Percentiles rank a stretch among this genome's conserved stretches.
These are phyloP conservation scores for Tolmerus cingulatus DNA, from an alignment of 2,888 invertebrate genomes.

Conservation along the genomic window DNA sequence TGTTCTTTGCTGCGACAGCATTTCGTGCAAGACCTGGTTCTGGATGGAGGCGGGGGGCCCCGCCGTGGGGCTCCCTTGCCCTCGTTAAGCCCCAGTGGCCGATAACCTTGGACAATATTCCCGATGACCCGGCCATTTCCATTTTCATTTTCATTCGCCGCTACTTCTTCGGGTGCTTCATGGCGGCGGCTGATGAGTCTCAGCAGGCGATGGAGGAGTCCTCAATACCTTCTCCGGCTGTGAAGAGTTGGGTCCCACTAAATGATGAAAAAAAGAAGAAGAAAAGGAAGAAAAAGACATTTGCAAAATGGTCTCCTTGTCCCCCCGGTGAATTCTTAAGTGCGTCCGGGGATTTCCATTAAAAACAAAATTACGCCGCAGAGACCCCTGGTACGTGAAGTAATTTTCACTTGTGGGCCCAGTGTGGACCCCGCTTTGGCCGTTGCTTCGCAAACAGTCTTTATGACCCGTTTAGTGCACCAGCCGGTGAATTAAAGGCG, in stretches of 20 bases:
- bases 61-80: neutral
- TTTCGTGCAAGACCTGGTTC: neutral
- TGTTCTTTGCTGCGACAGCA: neutral
- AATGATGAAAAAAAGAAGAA: neutral
- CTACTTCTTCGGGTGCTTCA: neutral
- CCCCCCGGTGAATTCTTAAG: neutral
- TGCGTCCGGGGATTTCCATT: neutral
- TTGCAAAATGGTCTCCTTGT: neutral
- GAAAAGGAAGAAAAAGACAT: neutral
- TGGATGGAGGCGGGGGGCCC: neutral
- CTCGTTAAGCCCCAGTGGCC: neutral
- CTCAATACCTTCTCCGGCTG: neutral
- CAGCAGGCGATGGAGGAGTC: neutral
- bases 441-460: neutral
- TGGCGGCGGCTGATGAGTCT: neutral
- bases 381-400: neutral
- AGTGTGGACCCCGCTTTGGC: neutral
- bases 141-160: neutral
- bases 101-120: slow-evolving; percentile 34
- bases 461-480: neutral
- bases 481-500: neutral
- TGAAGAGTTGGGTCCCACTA: neutral
- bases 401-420: neutral
- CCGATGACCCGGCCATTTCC: neutral
- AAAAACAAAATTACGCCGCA: neutral